Percentiles rank a stretch among this genome's conserved stretches.
These are phyloP conservation scores for Cataglyphis altisquamis DNA, from an alignment of 2,888 invertebrate genomes.

Conservation along the genomic window DNA sequence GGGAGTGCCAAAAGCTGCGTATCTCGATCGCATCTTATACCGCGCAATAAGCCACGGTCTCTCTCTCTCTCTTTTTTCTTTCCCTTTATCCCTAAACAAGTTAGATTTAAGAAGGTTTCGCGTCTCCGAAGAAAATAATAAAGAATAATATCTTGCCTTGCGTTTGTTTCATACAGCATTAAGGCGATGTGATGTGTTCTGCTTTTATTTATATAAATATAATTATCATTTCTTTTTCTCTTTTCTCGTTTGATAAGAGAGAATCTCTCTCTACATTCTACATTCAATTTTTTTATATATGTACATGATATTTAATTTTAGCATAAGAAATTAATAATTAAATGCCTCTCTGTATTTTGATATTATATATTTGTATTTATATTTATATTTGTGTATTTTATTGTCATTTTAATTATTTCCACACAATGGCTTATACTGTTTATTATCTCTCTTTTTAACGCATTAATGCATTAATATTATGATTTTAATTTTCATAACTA, in stretches of 20 bases:
- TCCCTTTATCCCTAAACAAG: neutral
- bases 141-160: neutral
- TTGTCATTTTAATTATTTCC: neutral
- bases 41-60: slow-evolving; percentile 24
- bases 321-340: neutral
- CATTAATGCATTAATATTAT: neutral
- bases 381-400: neutral
- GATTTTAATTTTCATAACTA: neutral
- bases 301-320: neutral
- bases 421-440: neutral
- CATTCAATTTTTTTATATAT: neutral
- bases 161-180: neutral
- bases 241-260: neutral
- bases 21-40: slow-evolving; percentile 32
- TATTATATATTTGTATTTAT: too few species aligned
- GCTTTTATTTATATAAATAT: neutral
- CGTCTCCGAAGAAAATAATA: neutral
- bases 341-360: neutral
- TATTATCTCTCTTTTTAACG: neutral
- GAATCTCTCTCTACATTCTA: too few species aligned
- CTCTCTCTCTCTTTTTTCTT: neutral
- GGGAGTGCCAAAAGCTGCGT: slow-evolving; percentile 47
- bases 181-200: neutral
- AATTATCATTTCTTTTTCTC: neutral
- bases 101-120: slow-evolving; percentile 24